phyloP scores from a whole-genome alignment of 1,140 invertebrate genomes.

The Penaeus indicus region DNA sequence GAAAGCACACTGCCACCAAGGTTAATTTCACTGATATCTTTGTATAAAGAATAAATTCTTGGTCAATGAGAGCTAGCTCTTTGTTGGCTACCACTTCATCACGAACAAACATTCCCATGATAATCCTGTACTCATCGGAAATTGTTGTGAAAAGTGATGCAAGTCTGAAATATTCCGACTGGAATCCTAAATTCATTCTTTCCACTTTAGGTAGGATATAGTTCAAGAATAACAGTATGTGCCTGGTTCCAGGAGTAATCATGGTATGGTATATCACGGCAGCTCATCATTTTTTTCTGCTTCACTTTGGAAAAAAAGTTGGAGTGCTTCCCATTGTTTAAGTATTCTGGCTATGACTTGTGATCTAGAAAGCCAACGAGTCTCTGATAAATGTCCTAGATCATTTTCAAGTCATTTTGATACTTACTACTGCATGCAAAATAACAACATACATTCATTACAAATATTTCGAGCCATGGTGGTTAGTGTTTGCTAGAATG shows the following conservation, averaged over 20 bases:
- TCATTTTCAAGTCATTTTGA: not conserved
- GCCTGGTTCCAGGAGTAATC: conserved; percentile 21
- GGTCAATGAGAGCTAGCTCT: conserved; percentile 26
- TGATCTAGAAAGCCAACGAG: not conserved
- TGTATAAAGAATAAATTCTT: not conserved
- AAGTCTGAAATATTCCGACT: conserved; percentile 32
- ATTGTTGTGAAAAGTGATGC: not conserved
- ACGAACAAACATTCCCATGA: conserved; percentile 33
- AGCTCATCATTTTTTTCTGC: conserved; percentile 7
- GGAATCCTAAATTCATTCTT: not conserved
- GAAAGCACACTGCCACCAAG: conserved; percentile 37
- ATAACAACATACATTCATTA: conserved; percentile 3
- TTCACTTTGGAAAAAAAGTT: conserved; percentile 18
- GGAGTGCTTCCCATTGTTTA: not conserved
- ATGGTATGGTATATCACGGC: not conserved
- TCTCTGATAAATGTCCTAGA: not conserved
- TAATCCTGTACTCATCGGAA: conserved; percentile 15
- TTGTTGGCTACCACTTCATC: conserved; percentile 6
- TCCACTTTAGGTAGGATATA: conserved; percentile 1
- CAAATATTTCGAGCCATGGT: not conserved
- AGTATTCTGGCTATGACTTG: not conserved
- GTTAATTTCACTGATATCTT: not conserved
- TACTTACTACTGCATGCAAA: not conserved
- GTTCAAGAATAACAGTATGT: not conserved
- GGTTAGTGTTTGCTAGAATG: conserved; percentile 33